These are phyloP conservation scores for Narcine bancroftii DNA, from an alignment of 2,113 vertebrate genomes.

Conservation along the genomic window DNA sequence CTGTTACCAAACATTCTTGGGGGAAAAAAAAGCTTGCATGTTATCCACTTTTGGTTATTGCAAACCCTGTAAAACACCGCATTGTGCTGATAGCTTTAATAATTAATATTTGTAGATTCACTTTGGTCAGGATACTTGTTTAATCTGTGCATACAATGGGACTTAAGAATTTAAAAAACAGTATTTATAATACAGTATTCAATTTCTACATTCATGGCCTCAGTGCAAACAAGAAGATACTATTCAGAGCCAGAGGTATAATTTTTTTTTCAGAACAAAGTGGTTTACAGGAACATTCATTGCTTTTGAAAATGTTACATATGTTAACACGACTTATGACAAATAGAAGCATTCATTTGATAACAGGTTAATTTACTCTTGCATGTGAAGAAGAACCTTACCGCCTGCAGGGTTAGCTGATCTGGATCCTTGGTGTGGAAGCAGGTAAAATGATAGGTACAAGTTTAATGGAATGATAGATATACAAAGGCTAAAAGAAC, in stretches of 20 bases:
- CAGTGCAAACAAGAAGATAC: no score
- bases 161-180: no score
- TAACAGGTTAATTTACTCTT: conserved; percentile 14
- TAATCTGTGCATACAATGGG: neutral
- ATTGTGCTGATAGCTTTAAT: neutral
- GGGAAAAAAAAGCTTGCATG: neutral
- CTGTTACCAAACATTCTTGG: neutral
- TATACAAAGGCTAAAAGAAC: conserved; percentile 50
- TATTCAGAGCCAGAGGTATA: neutral
- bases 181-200: neutral
- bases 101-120: neutral
- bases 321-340: neutral
- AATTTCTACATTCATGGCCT: neutral
- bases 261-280: neutral
- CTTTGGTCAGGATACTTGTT: neutral
- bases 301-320: neutral
- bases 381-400: conserved; percentile 54
- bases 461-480: conserved; percentile 45
- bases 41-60: neutral
- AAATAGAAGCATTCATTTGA: neutral
- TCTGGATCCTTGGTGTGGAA: conserved; percentile 95
- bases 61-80: neutral
- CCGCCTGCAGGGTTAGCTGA: conserved; percentile 98
- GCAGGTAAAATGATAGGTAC: conserved; percentile 82
- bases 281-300: neutral